Conservation (phyloP, 2,888 invertebrate genomes). For the Callinectes sapidus region DNA sequence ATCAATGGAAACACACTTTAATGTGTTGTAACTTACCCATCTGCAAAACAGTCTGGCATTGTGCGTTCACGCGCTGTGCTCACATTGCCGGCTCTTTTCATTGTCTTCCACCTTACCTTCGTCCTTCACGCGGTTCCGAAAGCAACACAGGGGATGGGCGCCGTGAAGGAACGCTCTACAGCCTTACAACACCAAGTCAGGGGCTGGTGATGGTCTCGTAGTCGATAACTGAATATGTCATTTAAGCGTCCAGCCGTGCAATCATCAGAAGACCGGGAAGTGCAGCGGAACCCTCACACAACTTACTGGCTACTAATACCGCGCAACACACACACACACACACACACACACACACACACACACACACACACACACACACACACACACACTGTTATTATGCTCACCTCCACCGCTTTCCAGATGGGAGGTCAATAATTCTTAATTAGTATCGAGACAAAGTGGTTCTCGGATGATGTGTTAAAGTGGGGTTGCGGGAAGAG, state of each 20-base stretch:
- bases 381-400: not conserved
- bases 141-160: not conserved
- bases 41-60: not conserved
- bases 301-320: not conserved
- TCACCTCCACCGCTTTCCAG: not conserved
- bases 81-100: not conserved
- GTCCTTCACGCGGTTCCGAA: not conserved
- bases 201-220: not conserved
- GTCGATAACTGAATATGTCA: conserved; percentile 7
- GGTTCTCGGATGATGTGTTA: not conserved
- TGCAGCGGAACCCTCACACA: not conserved
- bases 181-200: not conserved
- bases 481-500: not conserved
- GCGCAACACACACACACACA: not conserved
- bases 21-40: not conserved
- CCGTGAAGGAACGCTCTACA: not conserved
- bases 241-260: not conserved
- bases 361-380: no score
- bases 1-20: not conserved
- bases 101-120: not conserved
- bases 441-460: conserved; percentile 1
- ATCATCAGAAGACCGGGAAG: not conserved
- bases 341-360: no score
- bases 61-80: not conserved
- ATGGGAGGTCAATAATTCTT: conserved; percentile 9